Conservation (phyloP, 2,888 invertebrate species). For the Hydrotaea diabolus region DNA sequence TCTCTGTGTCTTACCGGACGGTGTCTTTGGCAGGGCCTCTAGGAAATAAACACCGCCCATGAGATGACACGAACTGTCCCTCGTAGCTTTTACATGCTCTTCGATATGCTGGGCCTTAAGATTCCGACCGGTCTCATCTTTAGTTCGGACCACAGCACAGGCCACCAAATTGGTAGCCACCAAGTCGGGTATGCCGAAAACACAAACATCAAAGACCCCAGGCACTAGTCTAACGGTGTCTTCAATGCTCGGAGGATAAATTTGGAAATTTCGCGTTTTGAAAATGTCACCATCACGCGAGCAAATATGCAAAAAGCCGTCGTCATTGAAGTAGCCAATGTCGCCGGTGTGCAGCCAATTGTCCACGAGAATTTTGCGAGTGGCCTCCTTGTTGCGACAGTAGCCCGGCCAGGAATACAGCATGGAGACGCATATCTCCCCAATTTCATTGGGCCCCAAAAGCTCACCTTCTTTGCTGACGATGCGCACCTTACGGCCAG, state of each 20-base stretch:
- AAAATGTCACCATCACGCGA: slow-evolving; percentile 77
- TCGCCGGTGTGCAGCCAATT: slow-evolving; percentile 76
- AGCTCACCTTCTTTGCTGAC: slow-evolving; percentile 72
- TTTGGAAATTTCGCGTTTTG: slow-evolving; percentile 74
- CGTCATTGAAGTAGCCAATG: slow-evolving; percentile 76
- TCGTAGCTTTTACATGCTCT: slow-evolving; percentile 69
- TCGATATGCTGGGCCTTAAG: slow-evolving; percentile 70
- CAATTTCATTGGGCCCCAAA: slow-evolving; percentile 73
- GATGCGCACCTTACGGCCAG: slow-evolving; percentile 73
- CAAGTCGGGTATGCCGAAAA: slow-evolving; percentile 74
- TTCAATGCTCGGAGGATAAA: slow-evolving; percentile 77
- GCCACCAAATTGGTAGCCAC: slow-evolving; percentile 74
- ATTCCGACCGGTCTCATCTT: slow-evolving; percentile 60
- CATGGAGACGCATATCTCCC: slow-evolving; percentile 73
- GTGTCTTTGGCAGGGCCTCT: slow-evolving; percentile 75
- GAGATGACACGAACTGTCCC: slow-evolving; percentile 74
- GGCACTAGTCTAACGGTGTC: slow-evolving; percentile 72
- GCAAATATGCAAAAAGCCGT: slow-evolving; percentile 74
- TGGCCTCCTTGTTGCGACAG: slow-evolving; percentile 73
- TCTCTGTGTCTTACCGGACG: slow-evolving; percentile 76
- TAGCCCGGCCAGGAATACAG: slow-evolving; percentile 75
- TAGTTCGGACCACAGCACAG: slow-evolving; percentile 73
- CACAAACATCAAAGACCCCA: slow-evolving; percentile 74
- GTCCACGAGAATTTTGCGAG: slow-evolving; percentile 69
- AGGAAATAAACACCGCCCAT: slow-evolving; percentile 77